Evolutionary conservation across 2,113 vertebrate species (phyloP).

Genomic region (Lipotes vexillifer): DNA sequence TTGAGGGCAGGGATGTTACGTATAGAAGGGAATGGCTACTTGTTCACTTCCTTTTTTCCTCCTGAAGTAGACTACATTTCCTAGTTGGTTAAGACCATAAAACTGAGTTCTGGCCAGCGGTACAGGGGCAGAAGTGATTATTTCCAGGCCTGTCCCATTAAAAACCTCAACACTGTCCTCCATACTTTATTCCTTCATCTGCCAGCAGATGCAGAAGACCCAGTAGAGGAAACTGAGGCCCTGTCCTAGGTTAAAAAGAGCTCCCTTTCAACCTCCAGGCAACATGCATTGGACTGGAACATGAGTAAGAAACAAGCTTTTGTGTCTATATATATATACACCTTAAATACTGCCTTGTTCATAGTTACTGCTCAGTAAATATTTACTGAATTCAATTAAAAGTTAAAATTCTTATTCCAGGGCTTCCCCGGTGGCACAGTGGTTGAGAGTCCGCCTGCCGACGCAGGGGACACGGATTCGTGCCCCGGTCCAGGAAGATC

Average conservation of each 20-base stretch:
- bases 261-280: not conserved
- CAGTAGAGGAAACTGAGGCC: not conserved
- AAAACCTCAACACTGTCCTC: not conserved
- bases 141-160: not conserved
- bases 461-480: too few relatives aligned
- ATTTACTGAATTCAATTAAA: slow-evolving; percentile 37
- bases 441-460: too few relatives aligned
- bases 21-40: not conserved
- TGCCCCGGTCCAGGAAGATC: too few relatives aligned
- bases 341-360: slow-evolving; percentile 33
- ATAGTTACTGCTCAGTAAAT: not conserved
- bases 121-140: not conserved
- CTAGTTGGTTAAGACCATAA: not conserved
- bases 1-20: not conserved
- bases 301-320: not conserved
- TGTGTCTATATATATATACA: not conserved
- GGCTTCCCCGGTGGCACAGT: not conserved
- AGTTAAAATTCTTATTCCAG: slow-evolving; percentile 27
- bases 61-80: not conserved
- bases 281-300: not conserved
- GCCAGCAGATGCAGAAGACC: not conserved
- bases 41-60: not conserved
- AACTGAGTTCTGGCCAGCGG: not conserved
- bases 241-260: not conserved
- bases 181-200: not conserved